Conservation (phyloP, 2,888 invertebrate genomes). For the Conops quadrifasciatus region DNA sequence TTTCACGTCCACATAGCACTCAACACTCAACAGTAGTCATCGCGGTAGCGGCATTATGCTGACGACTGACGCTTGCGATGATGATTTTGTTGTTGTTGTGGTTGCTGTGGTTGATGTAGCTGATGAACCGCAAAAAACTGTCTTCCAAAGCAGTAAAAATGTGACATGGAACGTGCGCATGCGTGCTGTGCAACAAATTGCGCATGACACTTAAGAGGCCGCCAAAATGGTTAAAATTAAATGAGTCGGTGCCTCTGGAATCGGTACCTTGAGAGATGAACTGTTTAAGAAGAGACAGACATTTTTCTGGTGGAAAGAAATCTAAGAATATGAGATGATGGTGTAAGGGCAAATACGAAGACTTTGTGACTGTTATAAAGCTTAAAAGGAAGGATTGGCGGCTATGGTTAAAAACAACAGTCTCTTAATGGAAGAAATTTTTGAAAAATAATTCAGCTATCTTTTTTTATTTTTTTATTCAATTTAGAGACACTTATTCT, state of each 20-base stretch:
- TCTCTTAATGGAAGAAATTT: too few species aligned
- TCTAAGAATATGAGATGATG: too few species aligned
- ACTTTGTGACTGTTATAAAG: too few species aligned
- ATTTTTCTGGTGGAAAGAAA: too few species aligned
- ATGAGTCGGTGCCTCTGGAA: background rate
- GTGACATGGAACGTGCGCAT: conserved; percentile 27
- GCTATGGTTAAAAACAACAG: too few species aligned
- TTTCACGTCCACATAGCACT: background rate
- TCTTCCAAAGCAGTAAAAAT: conserved; percentile 28
- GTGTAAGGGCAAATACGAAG: too few species aligned
- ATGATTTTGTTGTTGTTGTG: conserved; percentile 34
- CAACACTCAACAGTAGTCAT: conserved; percentile 31
- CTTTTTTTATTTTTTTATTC: too few species aligned
- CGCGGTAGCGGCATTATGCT: conserved; percentile 39
- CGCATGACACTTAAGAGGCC: conserved; percentile 18
- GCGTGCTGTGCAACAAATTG: conserved; percentile 21
- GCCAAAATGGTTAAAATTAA: conserved; percentile 17
- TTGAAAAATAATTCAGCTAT: too few species aligned
- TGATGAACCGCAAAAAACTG: conserved; percentile 42
- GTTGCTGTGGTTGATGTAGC: conserved; percentile 31
- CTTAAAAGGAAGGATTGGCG: too few species aligned
- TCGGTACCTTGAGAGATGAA: too few species aligned
- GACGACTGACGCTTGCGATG: conserved; percentile 14
- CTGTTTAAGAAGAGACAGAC: too few species aligned
- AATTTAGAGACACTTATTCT: too few species aligned